A percentile compares a stretch with the other conserved stretches of the same genome.
Evolutionary conservation across 2,888 invertebrate genomes (phyloP).

Genomic region (Dryobota labecula): DNA sequence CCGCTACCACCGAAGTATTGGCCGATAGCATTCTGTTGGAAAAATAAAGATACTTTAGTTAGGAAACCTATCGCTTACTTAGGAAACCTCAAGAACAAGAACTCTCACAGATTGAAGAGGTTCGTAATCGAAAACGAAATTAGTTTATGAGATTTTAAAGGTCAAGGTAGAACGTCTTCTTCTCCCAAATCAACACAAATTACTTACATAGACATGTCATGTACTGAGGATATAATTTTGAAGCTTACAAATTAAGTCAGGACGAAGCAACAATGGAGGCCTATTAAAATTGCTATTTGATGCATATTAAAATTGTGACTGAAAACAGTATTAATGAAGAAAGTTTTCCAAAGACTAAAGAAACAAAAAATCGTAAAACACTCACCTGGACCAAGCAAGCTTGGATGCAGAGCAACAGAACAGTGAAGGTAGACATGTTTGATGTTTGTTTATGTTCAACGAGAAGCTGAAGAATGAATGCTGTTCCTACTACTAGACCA

Average conservation of each 20-base stretch:
- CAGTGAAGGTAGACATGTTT: conserved; percentile 11
- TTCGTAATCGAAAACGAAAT: too few species aligned
- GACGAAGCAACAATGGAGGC: too few species aligned
- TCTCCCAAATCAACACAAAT: too few species aligned
- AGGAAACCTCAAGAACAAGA: not conserved
- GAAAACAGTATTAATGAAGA: not conserved
- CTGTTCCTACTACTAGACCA: not conserved
- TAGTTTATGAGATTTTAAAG: too few species aligned
- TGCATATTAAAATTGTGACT: too few species aligned
- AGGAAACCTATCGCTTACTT: not conserved
- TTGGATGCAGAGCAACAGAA: conserved; percentile 15
- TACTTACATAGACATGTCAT: too few species aligned
- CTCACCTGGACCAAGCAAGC: conserved; percentile 22
- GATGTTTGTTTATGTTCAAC: not conserved
- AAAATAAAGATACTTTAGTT: not conserved
- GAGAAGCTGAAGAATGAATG: not conserved
- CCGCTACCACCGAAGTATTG: conserved; percentile 5
- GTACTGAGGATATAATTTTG: too few species aligned
- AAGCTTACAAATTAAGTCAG: too few species aligned
- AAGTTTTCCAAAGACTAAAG: not conserved
- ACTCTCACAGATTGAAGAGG: too few species aligned
- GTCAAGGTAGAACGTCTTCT: too few species aligned
- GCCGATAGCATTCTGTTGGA: conserved; percentile 17
- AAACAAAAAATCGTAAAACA: not conserved
- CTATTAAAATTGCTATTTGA: too few species aligned